Evolutionary conservation across 2,888 invertebrate genomes (phyloP).

Genomic region (Caenorhabditis macrosperma): DNA sequence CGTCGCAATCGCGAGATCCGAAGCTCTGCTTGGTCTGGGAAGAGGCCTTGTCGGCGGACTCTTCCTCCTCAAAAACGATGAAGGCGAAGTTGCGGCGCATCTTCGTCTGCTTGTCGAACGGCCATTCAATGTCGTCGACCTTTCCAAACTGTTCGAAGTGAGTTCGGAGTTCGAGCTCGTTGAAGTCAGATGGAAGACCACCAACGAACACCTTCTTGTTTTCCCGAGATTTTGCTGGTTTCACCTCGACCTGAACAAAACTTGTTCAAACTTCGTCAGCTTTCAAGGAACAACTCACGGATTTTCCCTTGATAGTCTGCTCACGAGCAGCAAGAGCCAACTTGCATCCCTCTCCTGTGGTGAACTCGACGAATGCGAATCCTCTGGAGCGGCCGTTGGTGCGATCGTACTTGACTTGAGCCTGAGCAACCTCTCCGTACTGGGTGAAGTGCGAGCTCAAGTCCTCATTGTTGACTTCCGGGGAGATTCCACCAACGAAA

Average conservation of each 20-base stretch:
- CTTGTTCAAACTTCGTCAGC: not conserved
- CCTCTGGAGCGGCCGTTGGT: slow-evolving; percentile 80
- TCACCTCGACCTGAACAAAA: slow-evolving; percentile 76
- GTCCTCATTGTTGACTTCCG: slow-evolving; percentile 79
- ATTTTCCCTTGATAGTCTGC: slow-evolving; percentile 78
- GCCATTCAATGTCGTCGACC: slow-evolving; percentile 80
- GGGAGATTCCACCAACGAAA: slow-evolving; percentile 80
- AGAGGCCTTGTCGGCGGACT: slow-evolving; percentile 79
- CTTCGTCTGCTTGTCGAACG: slow-evolving; percentile 77
- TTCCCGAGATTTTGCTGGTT: slow-evolving; percentile 80
- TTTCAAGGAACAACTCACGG: slow-evolving; percentile 46
- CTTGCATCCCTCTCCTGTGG: slow-evolving; percentile 77
- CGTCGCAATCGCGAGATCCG: slow-evolving; percentile 80
- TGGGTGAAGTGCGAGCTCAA: slow-evolving; percentile 76
- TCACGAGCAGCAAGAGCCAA: slow-evolving; percentile 75
- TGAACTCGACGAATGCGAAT: slow-evolving; percentile 80
- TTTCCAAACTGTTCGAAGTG: slow-evolving; percentile 80
- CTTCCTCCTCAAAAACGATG: slow-evolving; percentile 80
- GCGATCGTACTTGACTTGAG: slow-evolving; percentile 80
- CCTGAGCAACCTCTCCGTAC: slow-evolving; percentile 78
- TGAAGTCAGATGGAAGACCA: slow-evolving; percentile 79
- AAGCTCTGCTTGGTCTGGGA: slow-evolving; percentile 77
- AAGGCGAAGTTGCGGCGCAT: slow-evolving; percentile 80
- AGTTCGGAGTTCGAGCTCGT: slow-evolving; percentile 77
- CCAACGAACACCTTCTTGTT: slow-evolving; percentile 81